These are phyloP conservation scores for Clusia tigrina DNA, from an alignment of 2,888 invertebrate species.

Conservation along the genomic window DNA sequence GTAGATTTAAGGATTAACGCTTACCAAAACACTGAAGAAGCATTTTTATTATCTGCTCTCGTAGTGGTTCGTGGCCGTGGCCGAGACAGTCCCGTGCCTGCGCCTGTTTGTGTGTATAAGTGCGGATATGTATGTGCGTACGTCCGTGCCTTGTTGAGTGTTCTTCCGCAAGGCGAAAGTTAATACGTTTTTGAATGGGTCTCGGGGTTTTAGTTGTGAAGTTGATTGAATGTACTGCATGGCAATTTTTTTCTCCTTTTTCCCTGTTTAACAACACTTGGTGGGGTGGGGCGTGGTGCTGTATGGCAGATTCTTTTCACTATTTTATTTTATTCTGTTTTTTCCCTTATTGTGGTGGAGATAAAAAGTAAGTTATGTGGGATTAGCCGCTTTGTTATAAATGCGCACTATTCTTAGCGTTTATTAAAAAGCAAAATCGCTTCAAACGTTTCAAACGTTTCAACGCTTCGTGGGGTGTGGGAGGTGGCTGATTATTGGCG, in stretches of 20 bases:
- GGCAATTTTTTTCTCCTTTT: constrained; percentile 4
- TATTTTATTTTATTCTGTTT: neutral
- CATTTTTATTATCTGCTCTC: neutral
- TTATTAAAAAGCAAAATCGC: constrained; percentile 19
- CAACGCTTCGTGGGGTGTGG: too few relatives aligned
- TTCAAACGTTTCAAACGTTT: too few relatives aligned
- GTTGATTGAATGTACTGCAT: constrained; percentile 13
- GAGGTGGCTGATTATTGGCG: too few relatives aligned
- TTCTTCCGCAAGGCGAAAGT: constrained; percentile 17
- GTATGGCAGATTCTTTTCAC: neutral
- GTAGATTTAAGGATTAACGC: constrained; percentile 54
- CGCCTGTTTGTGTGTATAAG: neutral
- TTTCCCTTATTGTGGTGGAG: neutral
- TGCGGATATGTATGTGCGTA: constrained; percentile 3
- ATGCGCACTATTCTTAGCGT: constrained; percentile 10
- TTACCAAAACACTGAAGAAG: neutral
- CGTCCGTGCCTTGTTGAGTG: too few relatives aligned
- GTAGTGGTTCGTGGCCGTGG: too few relatives aligned
- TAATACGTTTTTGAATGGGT: constrained; percentile 31
- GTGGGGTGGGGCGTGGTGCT: neutral
- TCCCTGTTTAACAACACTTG: neutral
- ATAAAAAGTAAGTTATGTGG: constrained; percentile 26
- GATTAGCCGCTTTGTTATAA: constrained; percentile 14
- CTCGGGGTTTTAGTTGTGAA: constrained; percentile 19
- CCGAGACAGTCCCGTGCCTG: too few relatives aligned